Evolutionary conservation across 2,888 invertebrate genomes (phyloP).

Genomic region (Xestia ashworthii): DNA sequence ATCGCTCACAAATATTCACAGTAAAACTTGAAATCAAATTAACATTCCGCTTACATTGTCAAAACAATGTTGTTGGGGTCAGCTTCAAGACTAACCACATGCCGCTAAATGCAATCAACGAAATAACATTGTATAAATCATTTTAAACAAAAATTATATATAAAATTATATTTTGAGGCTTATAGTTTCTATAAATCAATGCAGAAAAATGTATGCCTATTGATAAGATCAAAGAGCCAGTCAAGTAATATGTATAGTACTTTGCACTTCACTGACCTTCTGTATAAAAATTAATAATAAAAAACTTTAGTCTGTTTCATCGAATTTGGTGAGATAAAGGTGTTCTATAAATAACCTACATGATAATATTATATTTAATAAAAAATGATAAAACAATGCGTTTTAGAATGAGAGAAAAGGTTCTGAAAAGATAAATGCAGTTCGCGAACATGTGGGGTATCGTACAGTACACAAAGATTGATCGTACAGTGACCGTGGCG

Average conservation of each 20-base stretch:
- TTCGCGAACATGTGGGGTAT: conserved; percentile 47
- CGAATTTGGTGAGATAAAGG: neutral
- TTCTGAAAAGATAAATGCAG: neutral
- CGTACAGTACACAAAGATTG: conserved; percentile 45
- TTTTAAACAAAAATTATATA: neutral
- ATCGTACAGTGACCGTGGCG: conserved; percentile 41
- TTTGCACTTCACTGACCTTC: conserved; percentile 1
- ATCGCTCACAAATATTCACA: no score
- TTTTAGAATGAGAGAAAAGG: neutral
- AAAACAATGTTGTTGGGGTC: no score
- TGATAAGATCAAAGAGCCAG: conserved; percentile 2
- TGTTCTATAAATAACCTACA: conserved; percentile 28
- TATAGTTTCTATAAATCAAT: neutral
- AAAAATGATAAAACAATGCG: neutral
- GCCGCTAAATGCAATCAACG: neutral
- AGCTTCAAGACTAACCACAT: neutral
- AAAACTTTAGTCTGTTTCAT: conserved; percentile 3
- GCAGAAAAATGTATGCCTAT: neutral
- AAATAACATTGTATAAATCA: neutral
- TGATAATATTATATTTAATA: neutral
- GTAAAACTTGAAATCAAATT: no score
- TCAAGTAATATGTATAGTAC: neutral
- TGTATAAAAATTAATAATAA: conserved; percentile 5
- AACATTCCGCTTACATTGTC: no score
- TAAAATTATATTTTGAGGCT: neutral